Base-by-base conservation (phyloP, 2,797 vertebrate genomes). In the Sebastes baramenuke region DNA sequence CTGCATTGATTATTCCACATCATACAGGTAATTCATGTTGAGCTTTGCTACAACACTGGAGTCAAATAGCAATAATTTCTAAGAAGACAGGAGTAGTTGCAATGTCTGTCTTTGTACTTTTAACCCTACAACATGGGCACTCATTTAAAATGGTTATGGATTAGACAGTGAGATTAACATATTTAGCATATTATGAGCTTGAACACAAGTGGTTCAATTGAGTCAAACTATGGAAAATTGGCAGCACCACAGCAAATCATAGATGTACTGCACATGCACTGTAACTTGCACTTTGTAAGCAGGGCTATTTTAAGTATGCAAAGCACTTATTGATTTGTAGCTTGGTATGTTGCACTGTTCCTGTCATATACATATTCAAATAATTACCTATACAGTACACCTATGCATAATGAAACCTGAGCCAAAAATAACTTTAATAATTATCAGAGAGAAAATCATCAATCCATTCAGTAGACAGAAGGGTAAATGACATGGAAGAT, bases 251-350 rank as follows among this genome's bases (percentile, higher is more conserved):
- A 34, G 7, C 6, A n/a, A 11, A 27, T 6, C 2, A 14, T 25
- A 54, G 10, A 42, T 56, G 46, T 20, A n/a, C 52, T 52, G 54
- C 20, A 54, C 30, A 61, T 60, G 24, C 3, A 20, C 24, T n/a
- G 14, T 36, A 67, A n/a, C 49, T 52, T 62, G n/a, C 62, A 25
- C 25, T 18, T 59, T n/a, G 34, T 34, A 30, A 72, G 32, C 61
- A 69, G 54, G 14, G 62, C 46, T 62, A 32, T 59, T 62, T 62
- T 34, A 72, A 73, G 64, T 27, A 72, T 56, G 64, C 22, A 73
- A 56, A 64, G n/a, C 54, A 62, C 29, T 24, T 67, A 79, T 83
- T 67, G 72, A 72, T 71, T 54, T 66, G 2, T 46, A 30, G 56
- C 49, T 52, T 20, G 5, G 34, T 3, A 27, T 67, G 49, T 25